A percentile compares a stretch with the other conserved stretches of the same genome.
These are phyloP conservation scores for Sphaeramia orbicularis DNA, from an alignment of 2,797 vertebrate genomes.

Conservation along the genomic window DNA sequence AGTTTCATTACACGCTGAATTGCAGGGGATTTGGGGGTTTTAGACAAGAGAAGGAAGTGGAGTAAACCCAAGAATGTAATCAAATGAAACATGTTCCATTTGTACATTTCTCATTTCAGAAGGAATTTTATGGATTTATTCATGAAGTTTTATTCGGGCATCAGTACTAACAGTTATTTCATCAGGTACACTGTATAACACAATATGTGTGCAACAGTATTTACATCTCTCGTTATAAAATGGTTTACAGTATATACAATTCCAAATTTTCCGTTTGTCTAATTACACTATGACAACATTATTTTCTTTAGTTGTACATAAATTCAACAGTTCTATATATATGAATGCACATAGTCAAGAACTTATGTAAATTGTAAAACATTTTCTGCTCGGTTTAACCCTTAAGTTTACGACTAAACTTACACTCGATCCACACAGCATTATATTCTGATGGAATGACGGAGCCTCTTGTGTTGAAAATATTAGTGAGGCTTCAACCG, in stretches of 20 bases:
- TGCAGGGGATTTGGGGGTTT: constrained; percentile 1
- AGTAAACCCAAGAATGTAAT: background rate
- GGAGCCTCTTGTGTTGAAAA: background rate
- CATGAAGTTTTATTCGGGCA: constrained; percentile 14
- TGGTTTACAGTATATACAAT: constrained; percentile 45
- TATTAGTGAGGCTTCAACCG: background rate
- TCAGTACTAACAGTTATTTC: constrained; percentile 1
- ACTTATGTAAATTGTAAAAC: background rate
- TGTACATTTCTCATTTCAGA: background rate
- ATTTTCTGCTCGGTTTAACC: background rate
- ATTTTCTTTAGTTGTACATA: background rate
- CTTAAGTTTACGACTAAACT: background rate
- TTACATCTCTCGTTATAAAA: constrained; percentile 48
- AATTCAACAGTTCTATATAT: background rate
- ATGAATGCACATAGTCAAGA: no score
- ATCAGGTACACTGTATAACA: background rate
- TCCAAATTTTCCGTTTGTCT: background rate
- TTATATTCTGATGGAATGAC: background rate
- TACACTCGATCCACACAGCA: background rate
- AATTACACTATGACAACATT: background rate
- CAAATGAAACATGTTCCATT: background rate
- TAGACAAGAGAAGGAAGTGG: background rate
- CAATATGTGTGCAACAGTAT: constrained; percentile 37
- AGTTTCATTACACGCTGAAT: constrained; percentile 3
- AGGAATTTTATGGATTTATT: constrained; percentile 10